Conservation (phyloP, 2,888 invertebrate genomes). For the Orthosia cruda region DNA sequence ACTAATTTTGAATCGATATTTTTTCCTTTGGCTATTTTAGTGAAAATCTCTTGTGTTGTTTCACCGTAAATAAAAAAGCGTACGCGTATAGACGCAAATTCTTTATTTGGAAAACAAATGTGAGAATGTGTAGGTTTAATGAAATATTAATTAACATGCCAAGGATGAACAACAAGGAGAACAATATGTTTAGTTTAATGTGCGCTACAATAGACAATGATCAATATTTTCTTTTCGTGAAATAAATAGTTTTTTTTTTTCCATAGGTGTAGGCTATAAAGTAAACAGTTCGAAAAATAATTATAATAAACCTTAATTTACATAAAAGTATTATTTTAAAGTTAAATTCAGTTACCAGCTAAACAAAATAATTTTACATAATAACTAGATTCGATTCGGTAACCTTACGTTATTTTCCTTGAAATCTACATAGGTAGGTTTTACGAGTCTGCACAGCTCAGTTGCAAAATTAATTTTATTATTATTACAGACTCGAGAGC, state of each 20-base stretch:
- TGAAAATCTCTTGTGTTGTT: slow-evolving; percentile 5
- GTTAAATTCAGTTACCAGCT: neutral
- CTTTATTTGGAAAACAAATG: slow-evolving; percentile 21
- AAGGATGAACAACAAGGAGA: slow-evolving; percentile 9
- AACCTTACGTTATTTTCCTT: slow-evolving; percentile 61
- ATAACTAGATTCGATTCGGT: slow-evolving; percentile 21
- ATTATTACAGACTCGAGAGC: slow-evolving; percentile 64
- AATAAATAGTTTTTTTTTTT: neutral
- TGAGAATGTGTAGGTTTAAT: slow-evolving; percentile 14
- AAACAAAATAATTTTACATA: slow-evolving; percentile 29
- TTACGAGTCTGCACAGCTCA: slow-evolving; percentile 35
- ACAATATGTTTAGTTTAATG: neutral
- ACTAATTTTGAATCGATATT: slow-evolving; percentile 67
- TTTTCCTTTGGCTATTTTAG: slow-evolving; percentile 31
- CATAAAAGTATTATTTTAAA: neutral
- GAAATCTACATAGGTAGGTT: slow-evolving; percentile 31
- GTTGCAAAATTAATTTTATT: slow-evolving; percentile 65
- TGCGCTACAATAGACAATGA: neutral
- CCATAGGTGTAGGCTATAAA: neutral
- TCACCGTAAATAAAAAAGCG: neutral
- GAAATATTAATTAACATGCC: neutral
- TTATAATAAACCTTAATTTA: neutral
- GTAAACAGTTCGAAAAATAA: neutral
- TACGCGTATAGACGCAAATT: neutral
- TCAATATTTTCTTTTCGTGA: slow-evolving; percentile 2